Evolutionary conservation across 2,888 invertebrate species (phyloP), one percentile per base, ranked within the genome.

Genomic region (Apoda limacodes): DNA sequence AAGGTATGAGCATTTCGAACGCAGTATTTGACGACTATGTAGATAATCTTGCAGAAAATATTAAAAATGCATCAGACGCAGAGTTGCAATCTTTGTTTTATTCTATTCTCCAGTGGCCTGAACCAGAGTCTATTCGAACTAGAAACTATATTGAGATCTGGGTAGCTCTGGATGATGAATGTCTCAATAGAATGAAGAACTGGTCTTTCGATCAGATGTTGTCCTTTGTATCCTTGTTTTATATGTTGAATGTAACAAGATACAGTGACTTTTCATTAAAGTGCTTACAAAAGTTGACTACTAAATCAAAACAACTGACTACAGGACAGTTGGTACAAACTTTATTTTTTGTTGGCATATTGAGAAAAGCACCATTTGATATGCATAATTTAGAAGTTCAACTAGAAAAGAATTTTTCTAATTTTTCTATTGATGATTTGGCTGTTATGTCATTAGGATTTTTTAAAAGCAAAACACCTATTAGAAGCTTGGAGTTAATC

Each of bases 371-470:
- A 4, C 60, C 83, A 5, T 61, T 83, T 35, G 82, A 84, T 27
- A 83, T 87, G 69, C 87, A 88, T 43, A 86, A 88, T 44, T 72
- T 88, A 30, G 89, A 92, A 66, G 55, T 82, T 26, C 71, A 76
- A 22, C 48, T 89, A 31, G 60, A 75, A 15, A 53, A 76, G 3
- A 61, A 66, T 31, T 69, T 88, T n/a, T 49, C 83, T 5, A 52
- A 82, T 13, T 82, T 90, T 53, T 78, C 70, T 12, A 44, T 87
- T 4, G 83, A 87, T 42, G 91, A 93, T 53, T 59, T 92, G 34
- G 88, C 86, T 7, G 82, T 92, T 9, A 82, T 89, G 44, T 82
- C 87, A 3, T 86, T 90, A 84, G 90, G 88, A 0, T 91, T 89
- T 58, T 93, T 93, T 49, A 92, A 92, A 70, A 87, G 86, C 9